Percentiles rank a stretch among this genome's conserved stretches.
phyloP scores from a whole-genome alignment of 2,797 vertebrate species.

The Phylloscopus collybita region DNA sequence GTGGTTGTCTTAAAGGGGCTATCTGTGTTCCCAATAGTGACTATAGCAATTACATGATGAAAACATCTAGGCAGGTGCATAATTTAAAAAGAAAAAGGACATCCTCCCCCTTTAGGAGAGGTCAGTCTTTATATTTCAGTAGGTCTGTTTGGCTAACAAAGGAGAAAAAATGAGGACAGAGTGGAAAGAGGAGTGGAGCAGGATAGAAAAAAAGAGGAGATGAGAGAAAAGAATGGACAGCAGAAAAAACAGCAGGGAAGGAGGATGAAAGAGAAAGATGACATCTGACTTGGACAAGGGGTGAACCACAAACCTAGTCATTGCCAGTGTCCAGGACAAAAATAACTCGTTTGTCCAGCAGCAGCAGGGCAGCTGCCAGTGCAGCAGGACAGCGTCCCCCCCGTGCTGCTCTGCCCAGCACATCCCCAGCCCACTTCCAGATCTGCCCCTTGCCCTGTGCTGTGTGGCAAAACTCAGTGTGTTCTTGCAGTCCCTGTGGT shows the following conservation, averaged over 20 bases:
- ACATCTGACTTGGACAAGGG: constrained; percentile 25
- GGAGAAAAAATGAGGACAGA: not conserved
- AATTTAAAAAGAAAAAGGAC: constrained; percentile 27
- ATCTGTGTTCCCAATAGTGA: not conserved
- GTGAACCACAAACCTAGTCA: constrained; percentile 32
- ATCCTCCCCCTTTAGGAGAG: not conserved
- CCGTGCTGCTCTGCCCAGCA: rapidly evolving
- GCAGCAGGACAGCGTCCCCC: not conserved
- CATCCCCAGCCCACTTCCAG: not conserved
- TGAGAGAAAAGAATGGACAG: not conserved
- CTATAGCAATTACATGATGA: constrained; percentile 8
- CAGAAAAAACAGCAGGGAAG: not conserved
- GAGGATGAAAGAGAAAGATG: constrained; percentile 14
- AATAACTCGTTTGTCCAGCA: not conserved
- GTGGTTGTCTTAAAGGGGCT: constrained; percentile 16
- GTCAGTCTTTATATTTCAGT: constrained; percentile 11
- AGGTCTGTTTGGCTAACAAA: constrained; percentile 1
- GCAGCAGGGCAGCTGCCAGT: not conserved
- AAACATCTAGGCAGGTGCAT: constrained; percentile 34
- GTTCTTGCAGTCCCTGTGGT: constrained; percentile 48
- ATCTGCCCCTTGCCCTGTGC: not conserved
- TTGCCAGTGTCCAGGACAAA: constrained; percentile 27
- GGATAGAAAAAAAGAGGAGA: not conserved
- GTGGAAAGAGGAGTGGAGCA: not conserved
- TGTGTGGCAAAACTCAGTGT: not conserved